Evolutionary conservation across 2,113 vertebrate species (phyloP).

Genomic region (Apeltes quadracus): DNA sequence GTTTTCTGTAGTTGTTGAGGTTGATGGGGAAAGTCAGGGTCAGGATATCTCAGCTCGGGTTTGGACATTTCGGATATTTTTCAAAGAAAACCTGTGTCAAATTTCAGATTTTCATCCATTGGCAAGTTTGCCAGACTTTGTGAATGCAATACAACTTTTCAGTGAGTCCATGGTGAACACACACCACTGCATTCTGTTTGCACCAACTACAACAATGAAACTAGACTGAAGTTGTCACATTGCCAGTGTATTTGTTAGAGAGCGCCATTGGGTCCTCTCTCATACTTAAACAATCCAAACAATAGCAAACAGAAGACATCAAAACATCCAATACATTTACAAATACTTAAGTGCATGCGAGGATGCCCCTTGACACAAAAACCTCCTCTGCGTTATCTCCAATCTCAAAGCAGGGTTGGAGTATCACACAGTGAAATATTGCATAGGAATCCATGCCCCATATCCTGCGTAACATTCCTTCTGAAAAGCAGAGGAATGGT

Average conservation of each 20-base stretch:
- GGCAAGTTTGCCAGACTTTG: not conserved
- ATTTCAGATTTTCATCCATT: not conserved
- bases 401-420: constrained; percentile 25
- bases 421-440: constrained; percentile 33
- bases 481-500: constrained; percentile 84
- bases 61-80: constrained; percentile 9
- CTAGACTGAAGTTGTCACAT: constrained; percentile 16
- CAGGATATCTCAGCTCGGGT: constrained; percentile 8
- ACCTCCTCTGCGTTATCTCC: constrained; percentile 29
- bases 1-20: constrained; percentile 44
- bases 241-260: constrained; percentile 22
- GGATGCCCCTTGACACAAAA: constrained; percentile 28
- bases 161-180: not conserved
- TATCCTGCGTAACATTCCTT: constrained; percentile 71
- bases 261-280: constrained; percentile 42
- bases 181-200: not conserved
- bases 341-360: constrained; percentile 59
- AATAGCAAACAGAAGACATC: constrained; percentile 31
- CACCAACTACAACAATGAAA: constrained; percentile 16
- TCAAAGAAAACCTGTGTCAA: not conserved
- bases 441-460: constrained; percentile 33
- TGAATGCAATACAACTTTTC: not conserved
- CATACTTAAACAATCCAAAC: constrained; percentile 39
- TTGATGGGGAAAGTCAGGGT: constrained; percentile 39
- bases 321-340: constrained; percentile 35